phyloP scores from a whole-genome alignment of 2,797 vertebrate genomes.

The Gadopsis marmoratus region DNA sequence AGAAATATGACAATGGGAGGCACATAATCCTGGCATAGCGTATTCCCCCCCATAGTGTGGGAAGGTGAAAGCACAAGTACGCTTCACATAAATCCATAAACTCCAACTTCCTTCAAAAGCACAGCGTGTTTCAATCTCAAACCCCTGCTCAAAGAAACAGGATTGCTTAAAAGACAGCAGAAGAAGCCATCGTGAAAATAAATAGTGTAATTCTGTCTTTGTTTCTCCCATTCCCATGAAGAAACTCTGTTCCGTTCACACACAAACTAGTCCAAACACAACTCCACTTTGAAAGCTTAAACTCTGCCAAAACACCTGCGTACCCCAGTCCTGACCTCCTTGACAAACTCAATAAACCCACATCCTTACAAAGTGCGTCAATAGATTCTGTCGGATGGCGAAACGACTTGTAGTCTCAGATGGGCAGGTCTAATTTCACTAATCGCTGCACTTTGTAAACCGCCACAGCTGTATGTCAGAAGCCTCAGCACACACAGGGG shows the following conservation, averaged over 20 bases:
- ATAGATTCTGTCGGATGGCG: background rate
- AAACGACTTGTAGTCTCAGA: background rate
- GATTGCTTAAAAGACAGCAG: slow-evolving; percentile 36
- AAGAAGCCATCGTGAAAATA: slow-evolving; percentile 47
- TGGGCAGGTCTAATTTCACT: slow-evolving; percentile 38
- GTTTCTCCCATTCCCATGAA: slow-evolving; percentile 54
- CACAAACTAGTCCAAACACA: slow-evolving; percentile 60
- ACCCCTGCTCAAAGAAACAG: slow-evolving; percentile 33
- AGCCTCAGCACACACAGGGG: slow-evolving; percentile 7
- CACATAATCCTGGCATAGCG: slow-evolving; percentile 39
- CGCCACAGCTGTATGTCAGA: slow-evolving; percentile 29
- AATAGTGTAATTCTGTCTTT: slow-evolving; percentile 50
- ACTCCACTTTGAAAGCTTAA: slow-evolving; percentile 56
- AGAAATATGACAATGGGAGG: slow-evolving; percentile 61
- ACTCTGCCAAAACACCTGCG: slow-evolving; percentile 58
- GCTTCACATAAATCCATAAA: slow-evolving; percentile 70
- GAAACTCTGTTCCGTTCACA: slow-evolving; percentile 39
- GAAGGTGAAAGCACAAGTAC: slow-evolving; percentile 67
- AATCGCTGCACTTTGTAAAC: slow-evolving; percentile 49
- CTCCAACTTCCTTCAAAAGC: slow-evolving; percentile 52
- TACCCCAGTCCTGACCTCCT: slow-evolving; percentile 27
- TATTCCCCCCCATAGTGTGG: slow-evolving; percentile 37
- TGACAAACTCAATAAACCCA: slow-evolving; percentile 17
- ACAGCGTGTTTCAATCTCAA: slow-evolving; percentile 31
- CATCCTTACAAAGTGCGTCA: slow-evolving; percentile 34